A percentile compares a stretch with the other conserved stretches of the same genome.
These are phyloP conservation scores for Propithecus perrieri DNA, from an alignment of 2,797 vertebrate species.

Conservation along the genomic window DNA sequence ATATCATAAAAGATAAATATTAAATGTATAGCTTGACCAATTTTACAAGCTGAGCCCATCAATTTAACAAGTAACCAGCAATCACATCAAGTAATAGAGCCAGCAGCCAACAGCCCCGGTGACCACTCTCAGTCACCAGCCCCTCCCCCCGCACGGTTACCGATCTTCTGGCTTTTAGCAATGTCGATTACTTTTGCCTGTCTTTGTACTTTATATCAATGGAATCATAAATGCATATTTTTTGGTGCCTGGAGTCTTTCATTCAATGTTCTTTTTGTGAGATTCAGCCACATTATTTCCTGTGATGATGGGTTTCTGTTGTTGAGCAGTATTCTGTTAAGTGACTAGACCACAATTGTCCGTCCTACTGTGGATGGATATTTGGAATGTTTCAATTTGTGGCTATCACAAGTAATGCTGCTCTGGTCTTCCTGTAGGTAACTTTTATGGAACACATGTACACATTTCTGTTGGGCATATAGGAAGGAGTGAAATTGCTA, in stretches of 20 bases:
- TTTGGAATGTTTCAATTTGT: neutral
- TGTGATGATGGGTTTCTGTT: neutral
- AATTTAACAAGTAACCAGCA: neutral
- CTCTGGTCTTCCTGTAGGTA: neutral
- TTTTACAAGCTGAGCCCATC: neutral
- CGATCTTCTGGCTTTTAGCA: neutral
- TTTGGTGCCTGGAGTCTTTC: neutral
- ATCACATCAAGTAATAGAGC: neutral
- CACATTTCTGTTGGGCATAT: neutral
- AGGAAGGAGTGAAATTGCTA: neutral
- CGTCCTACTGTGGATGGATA: neutral
- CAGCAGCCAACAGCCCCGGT: neutral
- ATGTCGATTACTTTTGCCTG: neutral
- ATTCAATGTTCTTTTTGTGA: neutral
- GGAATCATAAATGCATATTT: neutral
- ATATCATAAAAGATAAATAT: neutral
- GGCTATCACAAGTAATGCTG: neutral
- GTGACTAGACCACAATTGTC: neutral
- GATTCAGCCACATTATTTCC: neutral
- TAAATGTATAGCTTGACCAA: neutral
- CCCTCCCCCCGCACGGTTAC: accelerated
- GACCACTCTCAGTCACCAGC: neutral
- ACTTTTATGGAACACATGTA: neutral
- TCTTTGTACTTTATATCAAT: neutral
- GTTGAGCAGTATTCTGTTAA: neutral